Percentiles rank a stretch among this genome's conserved stretches.
phyloP scores from a whole-genome alignment of 2,113 vertebrate genomes.

The Oxyura jamaicensis region DNA sequence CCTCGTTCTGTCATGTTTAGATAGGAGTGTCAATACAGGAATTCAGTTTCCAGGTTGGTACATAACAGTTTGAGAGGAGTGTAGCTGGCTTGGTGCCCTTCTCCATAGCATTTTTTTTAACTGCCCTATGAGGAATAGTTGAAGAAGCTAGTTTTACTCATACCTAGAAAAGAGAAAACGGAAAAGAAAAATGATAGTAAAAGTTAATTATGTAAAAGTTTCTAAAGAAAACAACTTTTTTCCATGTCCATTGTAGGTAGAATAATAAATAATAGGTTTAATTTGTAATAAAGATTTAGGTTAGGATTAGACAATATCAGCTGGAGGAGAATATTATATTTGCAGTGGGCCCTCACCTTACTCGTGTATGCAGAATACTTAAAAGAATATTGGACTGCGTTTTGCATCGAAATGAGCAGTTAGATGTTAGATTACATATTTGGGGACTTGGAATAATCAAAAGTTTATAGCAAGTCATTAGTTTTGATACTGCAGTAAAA shows the following conservation, averaged over 20 bases:
- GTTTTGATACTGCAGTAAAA: not conserved
- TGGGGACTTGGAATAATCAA: not conserved
- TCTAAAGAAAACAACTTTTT: not conserved
- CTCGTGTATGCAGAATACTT: not conserved
- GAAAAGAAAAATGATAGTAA: not conserved
- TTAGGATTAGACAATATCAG: not conserved
- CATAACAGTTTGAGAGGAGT: not conserved
- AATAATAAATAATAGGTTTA: not conserved
- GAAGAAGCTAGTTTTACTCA: not conserved
- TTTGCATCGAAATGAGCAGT: not conserved
- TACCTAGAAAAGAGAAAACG: not conserved
- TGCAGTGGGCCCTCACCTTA: not conserved
- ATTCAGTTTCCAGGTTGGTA: too few relatives aligned
- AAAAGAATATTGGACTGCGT: not conserved
- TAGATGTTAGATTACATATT: not conserved
- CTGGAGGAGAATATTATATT: not conserved
- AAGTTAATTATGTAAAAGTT: not conserved
- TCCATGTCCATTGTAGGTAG: not conserved
- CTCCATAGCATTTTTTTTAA: not conserved
- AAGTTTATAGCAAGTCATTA: not conserved
- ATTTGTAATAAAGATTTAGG: not conserved
- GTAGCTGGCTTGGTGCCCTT: not conserved
- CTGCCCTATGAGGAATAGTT: not conserved
- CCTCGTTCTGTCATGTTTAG: too few relatives aligned
- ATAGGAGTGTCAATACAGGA: not conserved